These are phyloP conservation scores for Sthenelais limicola DNA, from an alignment of 2,888 invertebrate genomes.

Conservation along the genomic window DNA sequence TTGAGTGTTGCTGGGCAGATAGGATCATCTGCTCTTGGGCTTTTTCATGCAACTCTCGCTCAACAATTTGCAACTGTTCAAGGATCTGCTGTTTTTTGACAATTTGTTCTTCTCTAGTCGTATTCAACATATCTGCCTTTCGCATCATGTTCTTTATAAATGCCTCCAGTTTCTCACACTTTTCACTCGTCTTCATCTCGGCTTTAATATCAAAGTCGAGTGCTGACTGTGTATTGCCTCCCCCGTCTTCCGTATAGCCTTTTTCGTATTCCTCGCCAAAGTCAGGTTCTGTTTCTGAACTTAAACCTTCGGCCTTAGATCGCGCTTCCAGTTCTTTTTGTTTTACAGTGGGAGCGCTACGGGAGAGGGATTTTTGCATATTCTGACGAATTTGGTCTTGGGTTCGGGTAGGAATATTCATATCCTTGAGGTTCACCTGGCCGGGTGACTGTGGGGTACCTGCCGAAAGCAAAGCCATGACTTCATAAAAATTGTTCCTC, in stretches of 20 bases:
- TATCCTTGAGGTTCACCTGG: conserved; percentile 47
- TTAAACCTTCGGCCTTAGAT: no score
- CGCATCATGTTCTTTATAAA: conserved; percentile 72
- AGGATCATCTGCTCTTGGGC: conserved; percentile 69
- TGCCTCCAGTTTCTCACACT: conserved; percentile 70
- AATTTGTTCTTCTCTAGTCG: conserved; percentile 77
- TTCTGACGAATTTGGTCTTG: conserved; percentile 55
- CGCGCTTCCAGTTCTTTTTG: conserved; percentile 20
- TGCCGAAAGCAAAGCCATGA: neutral
- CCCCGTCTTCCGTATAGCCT: conserved; percentile 43
- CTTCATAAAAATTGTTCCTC: neutral
- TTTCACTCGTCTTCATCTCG: conserved; percentile 65
- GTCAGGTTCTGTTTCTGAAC: conserved; percentile 33
- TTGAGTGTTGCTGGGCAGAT: conserved; percentile 53
- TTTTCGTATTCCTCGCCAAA: conserved; percentile 50
- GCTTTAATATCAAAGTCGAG: conserved; percentile 39
- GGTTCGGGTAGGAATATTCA: conserved; percentile 43
- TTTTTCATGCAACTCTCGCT: conserved; percentile 80
- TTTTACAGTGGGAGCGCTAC: conserved; percentile 26
- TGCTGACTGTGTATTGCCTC: conserved; percentile 14
- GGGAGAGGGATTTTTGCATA: conserved; percentile 59
- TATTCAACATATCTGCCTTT: conserved; percentile 65
- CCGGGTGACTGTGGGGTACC: conserved; percentile 42
- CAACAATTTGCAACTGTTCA: conserved; percentile 80
- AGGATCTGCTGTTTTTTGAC: conserved; percentile 80